phyloP scores from a whole-genome alignment of 2,888 invertebrate genomes.

The Disparrhopalites patrizii region DNA sequence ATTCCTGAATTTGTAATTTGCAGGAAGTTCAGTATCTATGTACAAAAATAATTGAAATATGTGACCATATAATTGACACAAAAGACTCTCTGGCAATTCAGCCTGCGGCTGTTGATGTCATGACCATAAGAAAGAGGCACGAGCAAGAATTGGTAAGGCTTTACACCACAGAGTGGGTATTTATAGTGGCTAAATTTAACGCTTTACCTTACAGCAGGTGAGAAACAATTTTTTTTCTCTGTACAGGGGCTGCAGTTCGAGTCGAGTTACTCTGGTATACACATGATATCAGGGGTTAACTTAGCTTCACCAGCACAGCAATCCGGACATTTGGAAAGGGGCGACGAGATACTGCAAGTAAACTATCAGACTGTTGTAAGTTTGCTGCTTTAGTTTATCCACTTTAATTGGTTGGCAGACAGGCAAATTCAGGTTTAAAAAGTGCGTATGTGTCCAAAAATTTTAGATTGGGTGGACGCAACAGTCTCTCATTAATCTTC shows the following conservation, averaged over 20 bases:
- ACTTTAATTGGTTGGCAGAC: no score
- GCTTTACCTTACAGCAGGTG: no score
- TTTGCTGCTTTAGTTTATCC: no score
- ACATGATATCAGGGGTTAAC: constrained; percentile 82
- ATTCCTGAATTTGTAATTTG: not conserved
- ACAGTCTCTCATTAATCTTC: constrained; percentile 67
- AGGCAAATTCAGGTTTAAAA: no score
- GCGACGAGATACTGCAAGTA: constrained; percentile 94
- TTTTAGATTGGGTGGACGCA: constrained; percentile 74
- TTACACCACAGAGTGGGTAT: no score
- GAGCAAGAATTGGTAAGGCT: constrained; percentile 69
- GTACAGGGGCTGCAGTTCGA: constrained; percentile 78
- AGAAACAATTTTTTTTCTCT: no score
- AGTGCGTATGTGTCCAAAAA: no score
- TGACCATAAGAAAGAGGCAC: constrained; percentile 75
- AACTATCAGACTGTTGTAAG: constrained; percentile 60
- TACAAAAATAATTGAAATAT: constrained; percentile 44
- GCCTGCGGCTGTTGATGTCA: constrained; percentile 83
- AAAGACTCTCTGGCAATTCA: constrained; percentile 83
- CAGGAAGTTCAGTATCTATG: constrained; percentile 45
- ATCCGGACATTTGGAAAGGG: constrained; percentile 86
- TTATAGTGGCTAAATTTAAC: no score
- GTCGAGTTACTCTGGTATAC: constrained; percentile 70
- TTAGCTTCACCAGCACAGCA: constrained; percentile 88
- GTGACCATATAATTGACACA: constrained; percentile 38